Evolutionary conservation across 2,113 vertebrate species (phyloP).

Genomic region (Lagopus muta): DNA sequence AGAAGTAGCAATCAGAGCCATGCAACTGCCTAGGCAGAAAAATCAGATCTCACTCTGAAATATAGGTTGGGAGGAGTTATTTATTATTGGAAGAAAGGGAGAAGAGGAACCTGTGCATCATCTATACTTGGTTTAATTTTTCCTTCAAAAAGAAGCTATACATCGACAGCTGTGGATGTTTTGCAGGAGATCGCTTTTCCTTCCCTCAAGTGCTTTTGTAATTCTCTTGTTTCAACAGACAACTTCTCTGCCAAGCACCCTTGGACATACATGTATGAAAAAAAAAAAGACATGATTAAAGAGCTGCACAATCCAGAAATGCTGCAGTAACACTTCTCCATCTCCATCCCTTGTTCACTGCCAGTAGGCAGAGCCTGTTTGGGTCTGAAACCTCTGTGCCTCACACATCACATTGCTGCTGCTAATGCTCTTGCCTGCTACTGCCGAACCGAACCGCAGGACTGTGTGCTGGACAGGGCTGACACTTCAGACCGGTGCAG

Average conservation of each 20-base stretch:
- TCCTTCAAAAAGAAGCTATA: background rate
- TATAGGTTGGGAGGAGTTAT: background rate
- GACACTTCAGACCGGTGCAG: no score
- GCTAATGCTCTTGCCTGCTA: background rate
- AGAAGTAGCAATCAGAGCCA: background rate
- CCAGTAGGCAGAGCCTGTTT: background rate
- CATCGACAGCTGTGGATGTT: background rate
- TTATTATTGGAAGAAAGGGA: background rate
- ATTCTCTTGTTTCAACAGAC: background rate
- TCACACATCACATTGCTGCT: background rate
- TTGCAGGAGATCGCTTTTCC: background rate
- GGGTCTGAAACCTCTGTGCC: background rate
- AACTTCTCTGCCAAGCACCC: background rate
- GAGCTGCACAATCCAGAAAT: background rate
- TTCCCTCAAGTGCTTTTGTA: background rate
- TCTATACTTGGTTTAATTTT: background rate
- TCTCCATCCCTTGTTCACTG: background rate
- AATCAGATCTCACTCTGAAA: background rate
- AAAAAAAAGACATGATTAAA: background rate
- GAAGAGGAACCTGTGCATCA: background rate
- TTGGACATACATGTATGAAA: background rate
- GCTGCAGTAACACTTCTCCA: background rate
- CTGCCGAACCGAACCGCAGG: accelerated
- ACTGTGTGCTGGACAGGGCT: background rate
- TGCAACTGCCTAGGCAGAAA: background rate